phyloP scores from a whole-genome alignment of 2,797 vertebrate species.

The Takifugu ocellatus region DNA sequence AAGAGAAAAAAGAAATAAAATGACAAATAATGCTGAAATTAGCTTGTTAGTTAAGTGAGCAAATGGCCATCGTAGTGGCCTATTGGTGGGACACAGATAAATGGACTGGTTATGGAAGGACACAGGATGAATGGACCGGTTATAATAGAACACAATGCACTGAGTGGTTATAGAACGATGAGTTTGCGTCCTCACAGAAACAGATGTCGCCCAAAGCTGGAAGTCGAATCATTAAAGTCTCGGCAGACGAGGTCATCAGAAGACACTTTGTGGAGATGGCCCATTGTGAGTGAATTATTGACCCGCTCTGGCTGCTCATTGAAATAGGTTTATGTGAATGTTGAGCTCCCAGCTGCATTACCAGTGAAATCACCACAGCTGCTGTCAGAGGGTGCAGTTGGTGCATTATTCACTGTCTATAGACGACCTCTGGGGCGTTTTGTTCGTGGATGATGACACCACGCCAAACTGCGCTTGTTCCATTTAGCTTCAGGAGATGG shows the following conservation, averaged over 20 bases:
- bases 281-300: conserved; percentile 62
- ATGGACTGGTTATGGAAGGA: too few species aligned
- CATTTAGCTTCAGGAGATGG: conserved; percentile 16
- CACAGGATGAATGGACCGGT: too few species aligned
- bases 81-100: too few species aligned
- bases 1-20: neutral
- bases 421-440: conserved; percentile 37
- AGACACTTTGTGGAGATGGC: conserved; percentile 35
- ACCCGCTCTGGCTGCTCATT: conserved; percentile 39
- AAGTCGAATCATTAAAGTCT: conserved; percentile 53
- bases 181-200: conserved; percentile 35
- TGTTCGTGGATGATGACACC: conserved; percentile 40
- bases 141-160: too few species aligned
- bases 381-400: conserved; percentile 38
- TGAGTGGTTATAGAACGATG: conserved; percentile 7
- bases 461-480: conserved; percentile 13
- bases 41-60: too few species aligned
- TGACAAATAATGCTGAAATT: too few species aligned
- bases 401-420: conserved; percentile 55
- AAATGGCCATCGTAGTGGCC: too few species aligned
- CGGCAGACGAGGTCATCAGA: conserved; percentile 50
- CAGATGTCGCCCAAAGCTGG: conserved; percentile 42
- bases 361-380: conserved; percentile 45
- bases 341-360: conserved; percentile 55
- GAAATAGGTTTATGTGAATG: conserved; percentile 47